Conservation (phyloP, 1,140 invertebrate species). For the Drosophila repleta region DNA sequence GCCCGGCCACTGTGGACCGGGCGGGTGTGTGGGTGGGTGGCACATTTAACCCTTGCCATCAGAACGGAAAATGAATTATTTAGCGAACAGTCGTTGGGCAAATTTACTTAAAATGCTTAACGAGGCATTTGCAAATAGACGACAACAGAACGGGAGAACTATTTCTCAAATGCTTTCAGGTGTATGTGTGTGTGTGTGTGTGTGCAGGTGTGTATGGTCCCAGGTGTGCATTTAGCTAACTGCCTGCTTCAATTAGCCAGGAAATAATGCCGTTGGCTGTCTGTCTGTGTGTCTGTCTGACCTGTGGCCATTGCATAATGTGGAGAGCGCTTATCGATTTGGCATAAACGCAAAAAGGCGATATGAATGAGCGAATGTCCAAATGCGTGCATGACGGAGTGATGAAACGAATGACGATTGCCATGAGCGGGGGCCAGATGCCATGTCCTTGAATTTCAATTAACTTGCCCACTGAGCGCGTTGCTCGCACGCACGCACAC, state of each 20-base stretch:
- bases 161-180: conserved; percentile 60
- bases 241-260: conserved; percentile 60
- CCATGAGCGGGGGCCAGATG: conserved; percentile 6
- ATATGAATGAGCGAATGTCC: conserved; percentile 4
- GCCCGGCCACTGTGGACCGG: neutral
- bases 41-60: conserved; percentile 6
- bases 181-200: conserved; percentile 13
- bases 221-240: conserved; percentile 67
- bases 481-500: conserved; percentile 66
- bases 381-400: conserved; percentile 12
- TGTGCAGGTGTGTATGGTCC: conserved; percentile 35
- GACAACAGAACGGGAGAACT: conserved; percentile 41
- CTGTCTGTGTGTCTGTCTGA: too few species aligned
- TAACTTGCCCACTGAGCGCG: conserved; percentile 45
- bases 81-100: conserved; percentile 55
- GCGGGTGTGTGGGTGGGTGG: too few species aligned
- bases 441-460: conserved; percentile 75
- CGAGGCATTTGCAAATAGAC: conserved; percentile 48
- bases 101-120: conserved; percentile 77
- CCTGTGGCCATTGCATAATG: conserved; percentile 68
- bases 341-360: conserved; percentile 25
- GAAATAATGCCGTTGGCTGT: conserved; percentile 9
- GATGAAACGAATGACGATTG: neutral
- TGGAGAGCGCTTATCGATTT: conserved; percentile 36
- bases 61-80: conserved; percentile 68